Percentiles rank a stretch among this genome's conserved stretches.
Evolutionary conservation across 2,888 invertebrate genomes (phyloP).

Genomic region (Diachrysia chrysitis): DNA sequence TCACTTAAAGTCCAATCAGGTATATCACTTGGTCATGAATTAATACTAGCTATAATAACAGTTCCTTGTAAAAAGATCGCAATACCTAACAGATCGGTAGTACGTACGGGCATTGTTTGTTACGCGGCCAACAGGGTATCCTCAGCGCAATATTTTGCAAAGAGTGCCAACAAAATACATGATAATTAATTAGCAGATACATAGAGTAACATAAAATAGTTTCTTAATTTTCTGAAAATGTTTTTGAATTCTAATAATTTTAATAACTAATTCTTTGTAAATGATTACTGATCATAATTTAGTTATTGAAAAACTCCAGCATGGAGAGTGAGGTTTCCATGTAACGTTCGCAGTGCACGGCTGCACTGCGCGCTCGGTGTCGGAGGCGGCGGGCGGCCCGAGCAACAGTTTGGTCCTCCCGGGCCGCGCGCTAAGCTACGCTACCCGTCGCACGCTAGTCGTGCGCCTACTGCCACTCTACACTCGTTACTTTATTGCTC

Average conservation of each 20-base stretch:
- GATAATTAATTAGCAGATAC: constrained; percentile 27
- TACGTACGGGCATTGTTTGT: constrained; percentile 19
- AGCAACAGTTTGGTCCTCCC: constrained; percentile 78
- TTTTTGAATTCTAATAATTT: neutral
- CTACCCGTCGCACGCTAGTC: constrained; percentile 78
- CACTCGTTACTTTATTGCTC: constrained; percentile 84
- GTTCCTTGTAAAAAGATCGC: constrained; percentile 39
- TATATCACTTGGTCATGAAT: constrained; percentile 56
- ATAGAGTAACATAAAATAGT: neutral
- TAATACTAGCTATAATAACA: constrained; percentile 45
- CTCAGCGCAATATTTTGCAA: constrained; percentile 23
- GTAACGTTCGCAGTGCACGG: neutral
- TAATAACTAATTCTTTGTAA: neutral
- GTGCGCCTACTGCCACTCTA: constrained; percentile 76
- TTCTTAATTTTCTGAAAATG: neutral
- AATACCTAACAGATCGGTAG: constrained; percentile 26
- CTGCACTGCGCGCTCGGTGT: constrained; percentile 30
- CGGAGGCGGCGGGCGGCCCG: constrained; percentile 56
- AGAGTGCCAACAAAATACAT: constrained; percentile 36
- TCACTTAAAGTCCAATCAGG: constrained; percentile 45
- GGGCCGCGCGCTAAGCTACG: constrained; percentile 66
- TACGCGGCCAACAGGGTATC: neutral
- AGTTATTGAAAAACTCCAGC: neutral
- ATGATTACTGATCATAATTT: too few species aligned
- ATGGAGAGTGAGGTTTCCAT: neutral